Evolutionary conservation across 1,140 invertebrate species (phyloP).

Genomic region (Anadara kagoshimensis): DNA sequence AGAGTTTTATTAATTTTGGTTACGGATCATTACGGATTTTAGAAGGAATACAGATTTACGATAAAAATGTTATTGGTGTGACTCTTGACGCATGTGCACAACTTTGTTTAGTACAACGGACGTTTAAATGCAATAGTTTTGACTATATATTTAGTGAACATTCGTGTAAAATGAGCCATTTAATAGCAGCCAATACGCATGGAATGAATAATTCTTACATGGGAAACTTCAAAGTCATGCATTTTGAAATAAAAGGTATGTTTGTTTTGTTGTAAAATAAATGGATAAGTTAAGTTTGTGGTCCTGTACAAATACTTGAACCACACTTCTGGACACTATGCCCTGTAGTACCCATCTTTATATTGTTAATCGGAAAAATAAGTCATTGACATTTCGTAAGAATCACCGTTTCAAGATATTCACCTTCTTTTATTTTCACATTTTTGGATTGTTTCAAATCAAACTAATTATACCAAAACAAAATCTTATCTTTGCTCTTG

Average conservation of each 20-base stretch:
- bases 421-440: no score
- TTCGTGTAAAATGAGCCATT: conserved; percentile 67
- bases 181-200: conserved; percentile 65
- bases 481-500: no score
- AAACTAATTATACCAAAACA: no score
- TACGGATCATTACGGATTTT: conserved; percentile 61
- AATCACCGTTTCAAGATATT: no score
- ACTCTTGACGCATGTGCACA: conserved; percentile 68
- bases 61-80: conserved; percentile 61
- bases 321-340: no score
- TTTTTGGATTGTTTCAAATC: no score
- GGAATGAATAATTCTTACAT: conserved; percentile 56
- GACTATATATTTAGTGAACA: conserved; percentile 64
- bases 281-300: no score
- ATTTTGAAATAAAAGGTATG: conserved; percentile 69
- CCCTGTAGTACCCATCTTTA: no score
- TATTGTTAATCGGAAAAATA: no score
- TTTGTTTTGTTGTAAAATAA: no score
- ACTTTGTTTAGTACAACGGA: conserved; percentile 62
- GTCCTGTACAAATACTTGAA: no score
- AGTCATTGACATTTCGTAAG: no score
- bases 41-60: conserved; percentile 61
- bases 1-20: conserved; percentile 70
- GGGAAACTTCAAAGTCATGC: conserved; percentile 58
- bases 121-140: conserved; percentile 67